Percentiles rank a stretch among this genome's conserved stretches.
phyloP scores from a whole-genome alignment of 2,888 invertebrate species.

The Cerceris rybyensis region DNA sequence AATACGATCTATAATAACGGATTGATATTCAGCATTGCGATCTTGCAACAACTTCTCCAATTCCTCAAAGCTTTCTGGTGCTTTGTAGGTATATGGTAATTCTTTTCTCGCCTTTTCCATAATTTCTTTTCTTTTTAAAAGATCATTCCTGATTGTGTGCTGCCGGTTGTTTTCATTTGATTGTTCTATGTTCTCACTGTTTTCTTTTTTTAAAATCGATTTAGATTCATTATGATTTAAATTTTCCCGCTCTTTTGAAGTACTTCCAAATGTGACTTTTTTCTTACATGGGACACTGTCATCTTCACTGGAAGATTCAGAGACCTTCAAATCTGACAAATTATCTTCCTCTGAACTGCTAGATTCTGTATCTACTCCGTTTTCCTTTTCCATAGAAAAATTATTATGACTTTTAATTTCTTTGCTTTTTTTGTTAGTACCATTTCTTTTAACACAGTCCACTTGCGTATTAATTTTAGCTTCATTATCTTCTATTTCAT shows the following conservation, averaged over 20 bases:
- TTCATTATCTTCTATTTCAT: conserved; percentile 33
- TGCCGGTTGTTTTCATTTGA: conserved; percentile 47
- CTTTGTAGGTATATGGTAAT: conserved; percentile 84
- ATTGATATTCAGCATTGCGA: conserved; percentile 86
- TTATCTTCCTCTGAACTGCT: conserved; percentile 64
- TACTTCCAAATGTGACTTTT: conserved; percentile 34
- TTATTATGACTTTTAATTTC: background rate
- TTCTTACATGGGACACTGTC: conserved; percentile 44
- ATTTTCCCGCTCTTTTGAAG: conserved; percentile 25
- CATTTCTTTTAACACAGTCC: background rate
- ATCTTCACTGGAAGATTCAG: conserved; percentile 66
- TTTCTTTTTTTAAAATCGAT: conserved; percentile 44
- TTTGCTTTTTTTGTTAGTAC: background rate
- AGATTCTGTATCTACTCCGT: conserved; percentile 23
- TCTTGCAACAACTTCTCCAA: conserved; percentile 85
- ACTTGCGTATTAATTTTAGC: background rate
- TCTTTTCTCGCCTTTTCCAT: conserved; percentile 84
- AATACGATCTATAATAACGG: conserved; percentile 89
- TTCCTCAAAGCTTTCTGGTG: conserved; percentile 86
- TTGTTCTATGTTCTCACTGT: conserved; percentile 36
- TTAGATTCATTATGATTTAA: conserved; percentile 24
- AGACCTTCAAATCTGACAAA: conserved; percentile 70
- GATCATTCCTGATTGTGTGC: conserved; percentile 75
- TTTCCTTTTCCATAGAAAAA: conserved; percentile 68
- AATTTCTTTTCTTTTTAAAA: conserved; percentile 80